Base-by-base conservation (phyloP, 2,113 vertebrate genomes). In the Ciconia maguari region DNA sequence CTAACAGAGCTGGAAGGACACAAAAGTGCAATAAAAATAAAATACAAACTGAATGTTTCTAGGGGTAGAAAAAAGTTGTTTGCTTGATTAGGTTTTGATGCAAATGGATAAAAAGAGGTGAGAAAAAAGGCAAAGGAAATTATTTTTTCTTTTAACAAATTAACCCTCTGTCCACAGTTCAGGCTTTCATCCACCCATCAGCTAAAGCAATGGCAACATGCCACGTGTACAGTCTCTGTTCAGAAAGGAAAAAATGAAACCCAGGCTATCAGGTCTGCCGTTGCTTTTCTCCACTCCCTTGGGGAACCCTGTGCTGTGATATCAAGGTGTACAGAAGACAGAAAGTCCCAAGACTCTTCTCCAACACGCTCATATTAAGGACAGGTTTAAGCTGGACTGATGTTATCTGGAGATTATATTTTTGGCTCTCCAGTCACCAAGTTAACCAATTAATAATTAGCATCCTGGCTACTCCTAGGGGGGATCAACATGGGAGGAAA, bases 341-440 rank as follows among this genome's bases (percentile, higher is more conserved):
- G 20, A 57, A 66, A 52, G 44, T 69, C 87, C 61, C 66, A 49
- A 46, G 49, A n/a, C n/a, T 24, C 36, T 94, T 87, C 68, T 81
- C 71, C 41, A 76, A 20, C 21, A 27, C 0, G 2, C 6, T 0
- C 1, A 0, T 32, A 44, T 48, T 68, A 82, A 79, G 38, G n/a
- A 52, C 64, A 70, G 48, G 25, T 57, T 89, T 87, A 75, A 69
- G 26, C 6, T 22, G 48, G 69, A 42, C 3, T 8, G 72, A 26
- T 49, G 57, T 57, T 76, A 65, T 42, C 64, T 48, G 38, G 57
- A 72, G 64, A 84, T 91, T 60, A 34, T 25, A 48, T 48, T 89
- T 89, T 89, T 51, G 32, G 6, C 46, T 87, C 76, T 87, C 61
- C 52, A 55, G 52, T 68, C 83, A 58, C 36, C 36, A 24, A 38